Percentiles rank a stretch among this genome's conserved stretches.
These are phyloP conservation scores for Diglossa cyanea DNA, from an alignment of 2,797 vertebrate genomes.

Conservation along the genomic window DNA sequence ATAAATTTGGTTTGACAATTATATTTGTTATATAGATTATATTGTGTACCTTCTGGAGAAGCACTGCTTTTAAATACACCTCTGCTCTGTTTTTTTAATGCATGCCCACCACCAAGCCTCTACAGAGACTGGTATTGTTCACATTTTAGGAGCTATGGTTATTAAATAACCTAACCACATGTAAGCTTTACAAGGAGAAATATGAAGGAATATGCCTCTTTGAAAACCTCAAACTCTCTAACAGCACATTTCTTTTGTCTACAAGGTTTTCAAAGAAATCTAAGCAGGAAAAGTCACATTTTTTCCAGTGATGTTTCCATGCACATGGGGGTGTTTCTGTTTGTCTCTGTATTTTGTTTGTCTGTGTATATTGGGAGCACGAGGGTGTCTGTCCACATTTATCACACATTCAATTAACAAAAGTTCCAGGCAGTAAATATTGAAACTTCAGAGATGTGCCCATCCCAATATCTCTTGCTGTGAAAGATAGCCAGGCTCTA, in stretches of 20 bases:
- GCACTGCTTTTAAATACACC: not conserved
- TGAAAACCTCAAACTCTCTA: not conserved
- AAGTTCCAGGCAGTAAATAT: not conserved
- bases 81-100: not conserved
- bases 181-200: not conserved
- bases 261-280: not conserved
- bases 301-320: not conserved
- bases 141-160: not conserved
- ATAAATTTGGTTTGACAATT: slow-evolving; percentile 47
- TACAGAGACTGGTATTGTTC: not conserved
- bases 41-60: slow-evolving; percentile 8
- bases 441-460: not conserved
- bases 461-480: not conserved
- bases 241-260: not conserved
- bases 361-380: not conserved
- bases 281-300: not conserved
- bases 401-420: not conserved
- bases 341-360: not conserved
- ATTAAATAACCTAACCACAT: not conserved
- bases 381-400: not conserved
- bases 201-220: not conserved
- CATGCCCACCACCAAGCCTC: not conserved
- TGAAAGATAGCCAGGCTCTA: not conserved
- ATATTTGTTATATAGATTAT: not conserved
- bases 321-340: not conserved